Base-by-base conservation (phyloP, 1,140 invertebrate genomes). In the Cotesia vestalis region DNA sequence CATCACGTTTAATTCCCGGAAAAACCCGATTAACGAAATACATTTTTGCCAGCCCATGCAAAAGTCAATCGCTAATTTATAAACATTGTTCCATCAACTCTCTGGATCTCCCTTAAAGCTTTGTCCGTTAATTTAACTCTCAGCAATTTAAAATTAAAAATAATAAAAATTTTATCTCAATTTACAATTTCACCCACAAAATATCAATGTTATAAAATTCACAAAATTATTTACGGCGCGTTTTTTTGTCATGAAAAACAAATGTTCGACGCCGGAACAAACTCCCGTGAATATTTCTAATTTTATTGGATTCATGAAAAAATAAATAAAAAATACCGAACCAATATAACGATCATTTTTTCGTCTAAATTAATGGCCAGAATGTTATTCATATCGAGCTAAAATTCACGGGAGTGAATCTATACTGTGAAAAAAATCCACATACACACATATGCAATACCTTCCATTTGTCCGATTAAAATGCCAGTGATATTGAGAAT, bases 391-490 rank as follows among this genome's bases (percentile, higher is more conserved):
- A 60, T 69, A 46, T 46, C 40, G 6, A 46, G 40, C 67, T 27
- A 53, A 60, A 61, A 34, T 34, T 20, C 60, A 61, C 60, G 34
- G 4, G 60, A 61, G 60, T 34, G 1, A 59, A 59, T 27, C 55
- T 46, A 46, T 46, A 46, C 40, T 0, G 0, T 46, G 3, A 46
- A 46, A 46, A 46, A 46, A 46, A 46, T 46, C 40, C 11, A 46
- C 11, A 46, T 46, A 46, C 9, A 40, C 38, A 40, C 9, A 40
- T 27, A 34, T 27, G 57, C 38, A 70, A 53, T 40, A 46, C 5
- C 62, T 70, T 70, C 69, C 69, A 70, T 70, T 69, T 46, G 57
- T 46, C 27, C 59, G 46, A 70, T 70, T 70, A 70, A 70, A 70
- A 70, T 60, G 69, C 67, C 66, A 67, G 66, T 27, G 55, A 69